phyloP scores from a whole-genome alignment of 2,888 invertebrate genomes.

The Abrostola tripartita region DNA sequence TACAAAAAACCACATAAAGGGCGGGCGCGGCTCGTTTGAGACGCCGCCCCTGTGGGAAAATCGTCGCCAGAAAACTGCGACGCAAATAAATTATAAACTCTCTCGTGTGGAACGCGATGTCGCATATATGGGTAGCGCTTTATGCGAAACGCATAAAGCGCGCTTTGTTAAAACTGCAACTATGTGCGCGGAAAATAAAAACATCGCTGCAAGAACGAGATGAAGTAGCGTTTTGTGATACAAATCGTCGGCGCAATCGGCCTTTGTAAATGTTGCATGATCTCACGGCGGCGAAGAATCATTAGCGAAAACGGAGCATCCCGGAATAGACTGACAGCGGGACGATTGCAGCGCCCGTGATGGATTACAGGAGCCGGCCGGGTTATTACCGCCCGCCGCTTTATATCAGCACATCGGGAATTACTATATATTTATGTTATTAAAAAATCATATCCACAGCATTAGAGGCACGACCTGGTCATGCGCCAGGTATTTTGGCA shows the following conservation, averaged over 20 bases:
- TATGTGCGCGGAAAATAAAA: conserved; percentile 57
- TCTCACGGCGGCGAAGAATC: conserved; percentile 76
- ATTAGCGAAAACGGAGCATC: conserved; percentile 86
- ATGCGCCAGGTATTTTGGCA: conserved; percentile 53
- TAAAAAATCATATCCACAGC: conserved; percentile 33
- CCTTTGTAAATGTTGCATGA: conserved; percentile 78
- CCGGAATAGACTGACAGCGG: conserved; percentile 87
- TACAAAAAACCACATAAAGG: conserved; percentile 88
- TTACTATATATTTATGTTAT: conserved; percentile 67
- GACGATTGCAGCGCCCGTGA: conserved; percentile 85
- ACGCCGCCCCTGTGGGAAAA: conserved; percentile 88
- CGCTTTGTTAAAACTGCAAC: conserved; percentile 74
- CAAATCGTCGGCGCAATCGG: conserved; percentile 73
- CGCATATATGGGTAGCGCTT: conserved; percentile 63
- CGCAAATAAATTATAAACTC: conserved; percentile 88
- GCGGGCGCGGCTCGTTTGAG: conserved; percentile 87
- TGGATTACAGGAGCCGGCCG: conserved; percentile 79
- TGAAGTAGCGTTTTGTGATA: conserved; percentile 67
- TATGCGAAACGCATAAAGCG: conserved; percentile 71
- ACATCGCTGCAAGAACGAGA: conserved; percentile 48
- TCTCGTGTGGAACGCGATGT: conserved; percentile 81
- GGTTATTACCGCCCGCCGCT: conserved; percentile 78
- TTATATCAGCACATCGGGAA: conserved; percentile 73
- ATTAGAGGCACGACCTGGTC: conserved; percentile 43
- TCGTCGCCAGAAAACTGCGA: conserved; percentile 87